Conservation (phyloP, 30 jellyfish, hydroid and myxozoan species). For the Chrysaora quinquecirrha region DNA sequence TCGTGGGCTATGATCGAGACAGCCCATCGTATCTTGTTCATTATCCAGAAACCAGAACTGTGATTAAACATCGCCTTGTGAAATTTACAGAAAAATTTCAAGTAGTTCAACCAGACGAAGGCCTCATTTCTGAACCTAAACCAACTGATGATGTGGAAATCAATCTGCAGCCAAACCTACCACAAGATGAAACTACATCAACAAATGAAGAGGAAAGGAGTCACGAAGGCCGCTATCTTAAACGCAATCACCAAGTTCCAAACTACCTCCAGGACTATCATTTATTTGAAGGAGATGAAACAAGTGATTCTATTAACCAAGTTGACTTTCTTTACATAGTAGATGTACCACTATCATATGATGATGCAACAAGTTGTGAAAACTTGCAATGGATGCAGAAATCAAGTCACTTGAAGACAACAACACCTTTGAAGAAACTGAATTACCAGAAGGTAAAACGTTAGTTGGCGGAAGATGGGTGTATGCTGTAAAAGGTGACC, state of each 20-base stretch:
- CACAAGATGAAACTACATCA: slow-evolving; percentile 12
- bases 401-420: slow-evolving; percentile 41
- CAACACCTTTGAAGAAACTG: slow-evolving; percentile 41
- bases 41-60: slow-evolving; percentile 41
- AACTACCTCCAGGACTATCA: slow-evolving; percentile 1
- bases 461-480: slow-evolving; percentile 83
- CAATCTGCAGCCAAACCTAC: slow-evolving; percentile 33
- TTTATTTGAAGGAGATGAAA: slow-evolving; percentile 7
- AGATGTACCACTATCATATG: slow-evolving; percentile 31
- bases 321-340: slow-evolving; percentile 38
- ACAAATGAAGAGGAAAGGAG: slow-evolving; percentile 1
- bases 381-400: slow-evolving; percentile 70
- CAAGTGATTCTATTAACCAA: slow-evolving; percentile 12
- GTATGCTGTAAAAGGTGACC: slow-evolving; percentile 15
- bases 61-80: slow-evolving; percentile 53
- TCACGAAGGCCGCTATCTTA: not conserved
- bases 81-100: slow-evolving; percentile 56
- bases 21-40: slow-evolving; percentile 62
- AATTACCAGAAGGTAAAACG: slow-evolving; percentile 54
- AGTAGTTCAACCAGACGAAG: not conserved
- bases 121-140: slow-evolving; percentile 11
- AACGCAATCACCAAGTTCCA: slow-evolving; percentile 1
- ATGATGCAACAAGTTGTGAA: slow-evolving; percentile 66
- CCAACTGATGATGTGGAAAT: not conserved
- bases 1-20: slow-evolving; percentile 54